These are phyloP conservation scores for Pipistrellus pygmaeus DNA, from an alignment of 2,797 vertebrate species.

Conservation along the genomic window DNA sequence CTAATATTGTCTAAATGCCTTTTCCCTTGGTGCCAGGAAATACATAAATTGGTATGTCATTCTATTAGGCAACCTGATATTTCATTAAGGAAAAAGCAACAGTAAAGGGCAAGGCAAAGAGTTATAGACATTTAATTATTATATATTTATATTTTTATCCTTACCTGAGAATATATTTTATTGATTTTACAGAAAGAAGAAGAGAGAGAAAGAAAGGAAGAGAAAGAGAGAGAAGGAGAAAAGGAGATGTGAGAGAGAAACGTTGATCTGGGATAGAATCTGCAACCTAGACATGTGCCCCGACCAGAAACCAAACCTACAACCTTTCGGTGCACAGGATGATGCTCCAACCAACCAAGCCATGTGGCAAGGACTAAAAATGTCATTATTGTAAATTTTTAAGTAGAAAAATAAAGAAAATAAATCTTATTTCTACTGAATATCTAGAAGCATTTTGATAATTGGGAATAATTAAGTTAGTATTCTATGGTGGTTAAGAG, in stretches of 20 bases:
- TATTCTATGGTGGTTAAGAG: too few species aligned
- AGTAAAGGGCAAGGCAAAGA: not conserved
- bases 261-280: not conserved
- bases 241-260: not conserved
- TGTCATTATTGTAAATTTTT: too few species aligned
- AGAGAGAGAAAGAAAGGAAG: too few species aligned
- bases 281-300: too few species aligned
- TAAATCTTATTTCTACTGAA: too few species aligned
- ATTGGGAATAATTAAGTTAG: too few species aligned
- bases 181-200: not conserved
- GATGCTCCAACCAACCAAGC: not conserved
- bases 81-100: not conserved
- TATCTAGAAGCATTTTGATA: too few species aligned
- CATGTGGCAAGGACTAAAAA: too few species aligned
- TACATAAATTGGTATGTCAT: slow-evolving; percentile 38
- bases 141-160: not conserved
- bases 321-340: not conserved
- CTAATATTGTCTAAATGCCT: slow-evolving; percentile 38
- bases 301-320: not conserved
- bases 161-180: not conserved
- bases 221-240: not conserved
- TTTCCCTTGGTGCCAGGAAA: slow-evolving; percentile 35
- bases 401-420: too few species aligned
- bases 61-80: not conserved
- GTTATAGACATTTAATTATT: not conserved